Percentiles rank a stretch among this genome's conserved stretches.
phyloP scores from a whole-genome alignment of 2,113 vertebrate species.

The Meriones unguiculatus region DNA sequence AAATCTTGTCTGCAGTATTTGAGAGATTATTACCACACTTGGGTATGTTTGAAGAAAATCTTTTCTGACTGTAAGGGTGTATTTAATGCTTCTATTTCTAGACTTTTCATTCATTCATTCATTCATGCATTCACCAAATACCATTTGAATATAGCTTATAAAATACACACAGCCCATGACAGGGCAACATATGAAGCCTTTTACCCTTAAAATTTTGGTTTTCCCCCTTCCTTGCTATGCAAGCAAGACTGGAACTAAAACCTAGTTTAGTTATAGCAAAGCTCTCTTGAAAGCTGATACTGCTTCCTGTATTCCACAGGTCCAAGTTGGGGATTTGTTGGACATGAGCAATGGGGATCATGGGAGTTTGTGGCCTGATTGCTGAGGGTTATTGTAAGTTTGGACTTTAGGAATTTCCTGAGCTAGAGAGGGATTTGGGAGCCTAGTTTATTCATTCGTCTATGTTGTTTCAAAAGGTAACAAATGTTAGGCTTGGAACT shows the following conservation, averaged over 20 bases:
- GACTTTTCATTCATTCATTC: background rate
- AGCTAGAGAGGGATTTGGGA: background rate
- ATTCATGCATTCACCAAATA: background rate
- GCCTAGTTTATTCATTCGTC: background rate
- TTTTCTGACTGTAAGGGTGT: background rate
- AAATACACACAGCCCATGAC: background rate
- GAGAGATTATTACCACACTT: background rate
- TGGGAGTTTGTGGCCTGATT: background rate
- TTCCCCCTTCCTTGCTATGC: background rate
- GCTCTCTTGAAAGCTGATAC: background rate
- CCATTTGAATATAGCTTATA: background rate
- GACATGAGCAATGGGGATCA: background rate
- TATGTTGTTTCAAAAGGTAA: background rate
- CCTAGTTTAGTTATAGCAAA: background rate
- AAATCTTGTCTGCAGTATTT: constrained; percentile 1
- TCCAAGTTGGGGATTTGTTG: background rate
- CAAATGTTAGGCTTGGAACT: background rate
- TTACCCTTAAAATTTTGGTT: background rate
- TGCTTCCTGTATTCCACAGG: background rate
- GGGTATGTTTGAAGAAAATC: background rate
- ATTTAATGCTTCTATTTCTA: constrained; percentile 39
- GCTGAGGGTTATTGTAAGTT: background rate
- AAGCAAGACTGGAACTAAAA: constrained; percentile 1
- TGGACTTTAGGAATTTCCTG: background rate
- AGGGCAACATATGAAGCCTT: background rate